Evolutionary conservation across 30 jellyfish, hydroid and myxozoan genomes (phyloP).

Genomic region (Calvadosia cruxmelitensis): DNA sequence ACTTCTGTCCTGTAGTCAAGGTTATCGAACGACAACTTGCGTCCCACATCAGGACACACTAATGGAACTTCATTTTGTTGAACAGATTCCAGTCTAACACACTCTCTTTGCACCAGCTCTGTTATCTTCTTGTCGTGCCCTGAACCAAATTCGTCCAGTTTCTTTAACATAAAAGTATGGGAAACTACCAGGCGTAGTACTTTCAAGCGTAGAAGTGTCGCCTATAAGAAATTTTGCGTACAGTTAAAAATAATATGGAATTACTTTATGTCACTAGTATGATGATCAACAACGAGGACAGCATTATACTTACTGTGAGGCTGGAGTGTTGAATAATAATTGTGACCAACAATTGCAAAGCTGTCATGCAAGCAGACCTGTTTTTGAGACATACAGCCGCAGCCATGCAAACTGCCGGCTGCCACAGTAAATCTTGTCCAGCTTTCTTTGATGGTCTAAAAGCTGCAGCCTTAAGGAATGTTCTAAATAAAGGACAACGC

Average conservation of each 20-base stretch:
- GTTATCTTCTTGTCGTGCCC: slow-evolving; percentile 7
- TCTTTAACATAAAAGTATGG: slow-evolving; percentile 11
- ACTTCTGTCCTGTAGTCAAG: too few relatives aligned
- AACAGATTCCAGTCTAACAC: background rate
- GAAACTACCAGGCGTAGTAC: slow-evolving; percentile 17
- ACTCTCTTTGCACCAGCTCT: slow-evolving; percentile 2
- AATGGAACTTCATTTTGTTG: background rate
- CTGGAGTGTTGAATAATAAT: slow-evolving; percentile 22
- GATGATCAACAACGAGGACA: background rate
- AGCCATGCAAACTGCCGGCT: slow-evolving; percentile 26
- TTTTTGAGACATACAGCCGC: slow-evolving; percentile 29
- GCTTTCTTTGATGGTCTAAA: slow-evolving; percentile 9
- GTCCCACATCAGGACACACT: slow-evolving; percentile 2
- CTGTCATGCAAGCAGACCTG: slow-evolving; percentile 28
- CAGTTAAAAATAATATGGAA: too few relatives aligned
- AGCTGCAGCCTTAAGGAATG: slow-evolving; percentile 10
- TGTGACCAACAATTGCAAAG: slow-evolving; percentile 12
- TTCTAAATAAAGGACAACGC: slow-evolving; percentile 15
- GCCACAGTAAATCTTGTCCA: slow-evolving; percentile 8
- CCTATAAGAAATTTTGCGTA: slow-evolving; percentile 3
- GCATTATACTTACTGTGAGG: slow-evolving; percentile 7
- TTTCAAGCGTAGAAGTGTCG: slow-evolving; percentile 18
- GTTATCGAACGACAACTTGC: background rate
- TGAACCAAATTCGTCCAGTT: slow-evolving; percentile 23
- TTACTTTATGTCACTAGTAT: background rate